Evolutionary conservation across 2,797 vertebrate genomes (phyloP).

Genomic region (Sebastes itinus): DNA sequence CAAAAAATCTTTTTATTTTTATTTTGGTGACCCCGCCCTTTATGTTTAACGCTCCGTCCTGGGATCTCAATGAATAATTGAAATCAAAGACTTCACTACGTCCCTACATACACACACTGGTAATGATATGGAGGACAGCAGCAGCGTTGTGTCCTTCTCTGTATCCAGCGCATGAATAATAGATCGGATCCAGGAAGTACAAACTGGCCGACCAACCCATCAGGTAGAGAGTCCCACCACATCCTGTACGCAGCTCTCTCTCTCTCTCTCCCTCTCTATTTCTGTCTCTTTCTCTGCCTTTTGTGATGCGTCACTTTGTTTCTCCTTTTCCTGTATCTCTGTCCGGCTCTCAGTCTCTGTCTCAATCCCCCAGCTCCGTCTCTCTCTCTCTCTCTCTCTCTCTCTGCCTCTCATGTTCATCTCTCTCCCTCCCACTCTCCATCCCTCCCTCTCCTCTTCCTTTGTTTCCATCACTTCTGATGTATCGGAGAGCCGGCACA

Average conservation of each 20-base stretch:
- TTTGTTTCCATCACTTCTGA: conserved; percentile 55
- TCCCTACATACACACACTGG: background rate
- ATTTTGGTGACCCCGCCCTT: background rate
- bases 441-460: conserved; percentile 34
- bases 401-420: conserved; percentile 12
- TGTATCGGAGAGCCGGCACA: conserved; percentile 37
- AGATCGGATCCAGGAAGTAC: conserved; percentile 81
- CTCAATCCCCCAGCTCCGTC: background rate
- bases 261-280: background rate
- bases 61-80: conserved; percentile 10
- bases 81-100: background rate
- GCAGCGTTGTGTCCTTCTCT: conserved; percentile 58
- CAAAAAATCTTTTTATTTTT: background rate
- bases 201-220: conserved; percentile 61
- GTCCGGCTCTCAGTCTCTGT: background rate
- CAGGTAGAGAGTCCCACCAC: conserved; percentile 46
- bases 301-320: conserved; percentile 13
- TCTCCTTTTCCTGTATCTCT: conserved; percentile 14
- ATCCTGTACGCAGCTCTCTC: conserved; percentile 21
- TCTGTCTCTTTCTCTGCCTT: background rate
- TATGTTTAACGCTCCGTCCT: background rate
- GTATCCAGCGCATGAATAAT: conserved; percentile 81
- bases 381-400: conserved; percentile 15
- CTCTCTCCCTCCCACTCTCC: conserved; percentile 29
- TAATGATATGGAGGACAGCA: conserved; percentile 42